Conservation (phyloP, 2,888 invertebrate species). For the Bellardia pandia region DNA sequence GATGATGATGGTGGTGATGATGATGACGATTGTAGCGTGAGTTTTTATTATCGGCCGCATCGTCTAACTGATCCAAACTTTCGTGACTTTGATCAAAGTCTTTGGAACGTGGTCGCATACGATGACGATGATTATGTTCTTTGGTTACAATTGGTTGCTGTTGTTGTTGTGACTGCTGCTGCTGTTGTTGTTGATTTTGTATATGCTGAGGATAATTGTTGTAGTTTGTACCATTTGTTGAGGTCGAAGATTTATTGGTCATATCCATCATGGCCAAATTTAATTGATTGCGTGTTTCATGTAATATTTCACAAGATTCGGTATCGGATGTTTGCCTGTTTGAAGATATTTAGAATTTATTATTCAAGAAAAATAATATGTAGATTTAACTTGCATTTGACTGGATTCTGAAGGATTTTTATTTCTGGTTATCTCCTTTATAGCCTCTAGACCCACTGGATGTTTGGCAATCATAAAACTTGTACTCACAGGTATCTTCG, state of each 20-base stretch:
- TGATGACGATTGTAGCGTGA: slow-evolving; percentile 70
- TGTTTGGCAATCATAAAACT: slow-evolving; percentile 85
- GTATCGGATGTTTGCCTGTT: slow-evolving; percentile 84
- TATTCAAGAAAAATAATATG: too few relatives aligned
- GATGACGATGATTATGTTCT: slow-evolving; percentile 81
- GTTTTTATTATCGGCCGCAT: slow-evolving; percentile 63
- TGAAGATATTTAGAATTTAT: background rate
- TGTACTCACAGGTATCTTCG: slow-evolving; percentile 82
- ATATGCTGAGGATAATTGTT: slow-evolving; percentile 65
- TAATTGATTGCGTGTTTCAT: slow-evolving; percentile 82
- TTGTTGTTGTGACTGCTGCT: slow-evolving; percentile 57
- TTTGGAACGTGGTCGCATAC: slow-evolving; percentile 82
- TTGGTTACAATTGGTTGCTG: slow-evolving; percentile 75
- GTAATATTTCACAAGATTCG: slow-evolving; percentile 84
- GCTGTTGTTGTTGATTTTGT: slow-evolving; percentile 56
- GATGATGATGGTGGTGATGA: slow-evolving; percentile 74
- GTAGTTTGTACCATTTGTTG: slow-evolving; percentile 74
- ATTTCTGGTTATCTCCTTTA: slow-evolving; percentile 89
- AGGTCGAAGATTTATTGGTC: slow-evolving; percentile 72
- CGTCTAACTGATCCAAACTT: slow-evolving; percentile 81
- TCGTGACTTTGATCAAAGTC: slow-evolving; percentile 83
- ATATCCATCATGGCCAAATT: slow-evolving; percentile 80
- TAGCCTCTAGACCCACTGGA: slow-evolving; percentile 91
- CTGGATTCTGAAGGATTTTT: slow-evolving; percentile 85
- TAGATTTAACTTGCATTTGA: slow-evolving; percentile 82